Evolutionary conservation across 2,797 vertebrate genomes (phyloP).

Genomic region (Bovichtus diacanthus): DNA sequence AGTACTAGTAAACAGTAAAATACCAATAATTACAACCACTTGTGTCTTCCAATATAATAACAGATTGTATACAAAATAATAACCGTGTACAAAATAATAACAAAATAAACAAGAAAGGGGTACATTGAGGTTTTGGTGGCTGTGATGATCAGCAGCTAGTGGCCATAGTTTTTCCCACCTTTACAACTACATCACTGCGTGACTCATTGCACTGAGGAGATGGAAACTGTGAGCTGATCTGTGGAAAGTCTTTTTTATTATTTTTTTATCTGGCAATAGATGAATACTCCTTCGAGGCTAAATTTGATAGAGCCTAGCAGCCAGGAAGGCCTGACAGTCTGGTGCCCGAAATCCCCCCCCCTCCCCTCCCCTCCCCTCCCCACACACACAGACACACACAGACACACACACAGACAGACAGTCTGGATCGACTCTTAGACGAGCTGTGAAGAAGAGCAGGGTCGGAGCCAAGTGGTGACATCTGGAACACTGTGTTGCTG

Average conservation of each 20-base stretch:
- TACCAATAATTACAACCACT: not conserved
- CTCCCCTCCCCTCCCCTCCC: not conserved
- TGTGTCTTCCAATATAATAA: not conserved
- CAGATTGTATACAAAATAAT: not conserved
- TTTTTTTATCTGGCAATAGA: slow-evolving; percentile 31
- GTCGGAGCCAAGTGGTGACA: slow-evolving; percentile 38
- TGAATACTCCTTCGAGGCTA: slow-evolving; percentile 23
- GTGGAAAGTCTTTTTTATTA: slow-evolving; percentile 47
- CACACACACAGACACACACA: not conserved
- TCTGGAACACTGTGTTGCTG: slow-evolving; percentile 46
- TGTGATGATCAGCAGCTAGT: slow-evolving; percentile 24
- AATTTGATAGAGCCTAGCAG: slow-evolving; percentile 44
- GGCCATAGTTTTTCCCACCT: slow-evolving; percentile 17
- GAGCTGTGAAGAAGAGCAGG: slow-evolving; percentile 19
- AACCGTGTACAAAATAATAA: not conserved
- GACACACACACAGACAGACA: slow-evolving; percentile 7
- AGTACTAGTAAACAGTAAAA: not conserved
- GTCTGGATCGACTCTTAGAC: slow-evolving; percentile 24
- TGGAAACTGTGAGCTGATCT: slow-evolving; percentile 51
- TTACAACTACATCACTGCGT: slow-evolving; percentile 5
- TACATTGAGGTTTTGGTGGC: not conserved
- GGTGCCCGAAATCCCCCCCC: slow-evolving; percentile 20
- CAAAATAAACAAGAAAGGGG: not conserved
- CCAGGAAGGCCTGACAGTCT: slow-evolving; percentile 32
- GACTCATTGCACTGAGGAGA: slow-evolving; percentile 40